Evolutionary conservation across 1,140 invertebrate genomes (phyloP).

Genomic region (Argopecten irradians): DNA sequence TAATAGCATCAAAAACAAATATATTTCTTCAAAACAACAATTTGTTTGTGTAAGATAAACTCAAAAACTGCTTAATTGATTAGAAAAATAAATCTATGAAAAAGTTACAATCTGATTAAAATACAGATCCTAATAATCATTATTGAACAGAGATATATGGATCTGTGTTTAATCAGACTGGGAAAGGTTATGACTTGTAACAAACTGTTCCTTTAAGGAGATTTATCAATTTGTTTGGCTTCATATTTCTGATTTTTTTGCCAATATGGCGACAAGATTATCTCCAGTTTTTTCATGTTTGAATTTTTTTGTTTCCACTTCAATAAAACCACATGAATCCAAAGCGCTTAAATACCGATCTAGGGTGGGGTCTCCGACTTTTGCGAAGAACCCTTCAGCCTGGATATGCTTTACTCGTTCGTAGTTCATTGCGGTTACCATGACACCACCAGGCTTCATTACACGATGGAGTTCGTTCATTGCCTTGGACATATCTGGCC

Average conservation of each 20-base stretch:
- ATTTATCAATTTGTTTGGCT: too few relatives aligned
- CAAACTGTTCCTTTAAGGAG: too few relatives aligned
- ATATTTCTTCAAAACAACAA: too few relatives aligned
- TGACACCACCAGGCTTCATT: constrained; percentile 61
- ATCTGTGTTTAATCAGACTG: too few relatives aligned
- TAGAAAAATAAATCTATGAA: too few relatives aligned
- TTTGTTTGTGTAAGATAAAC: too few relatives aligned
- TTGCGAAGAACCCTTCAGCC: constrained; percentile 48
- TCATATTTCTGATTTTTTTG: constrained; percentile 36
- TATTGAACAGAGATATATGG: too few relatives aligned
- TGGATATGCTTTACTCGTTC: constrained; percentile 28
- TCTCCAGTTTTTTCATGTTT: constrained; percentile 33
- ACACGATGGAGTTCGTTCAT: constrained; percentile 63
- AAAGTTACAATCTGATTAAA: too few relatives aligned
- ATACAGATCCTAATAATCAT: too few relatives aligned
- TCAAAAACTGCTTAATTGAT: too few relatives aligned
- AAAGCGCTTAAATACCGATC: constrained; percentile 60
- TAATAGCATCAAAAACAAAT: too few relatives aligned
- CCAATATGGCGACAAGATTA: constrained; percentile 56
- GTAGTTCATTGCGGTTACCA: constrained; percentile 59
- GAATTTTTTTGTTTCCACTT: constrained; percentile 55
- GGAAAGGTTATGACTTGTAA: too few relatives aligned
- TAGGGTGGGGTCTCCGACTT: constrained; percentile 54
- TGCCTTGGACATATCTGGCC: constrained; percentile 51
- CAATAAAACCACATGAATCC: constrained; percentile 59